Evolutionary conservation across 2,113 vertebrate genomes (phyloP).

Genomic region (Mesitornis unicolor): DNA sequence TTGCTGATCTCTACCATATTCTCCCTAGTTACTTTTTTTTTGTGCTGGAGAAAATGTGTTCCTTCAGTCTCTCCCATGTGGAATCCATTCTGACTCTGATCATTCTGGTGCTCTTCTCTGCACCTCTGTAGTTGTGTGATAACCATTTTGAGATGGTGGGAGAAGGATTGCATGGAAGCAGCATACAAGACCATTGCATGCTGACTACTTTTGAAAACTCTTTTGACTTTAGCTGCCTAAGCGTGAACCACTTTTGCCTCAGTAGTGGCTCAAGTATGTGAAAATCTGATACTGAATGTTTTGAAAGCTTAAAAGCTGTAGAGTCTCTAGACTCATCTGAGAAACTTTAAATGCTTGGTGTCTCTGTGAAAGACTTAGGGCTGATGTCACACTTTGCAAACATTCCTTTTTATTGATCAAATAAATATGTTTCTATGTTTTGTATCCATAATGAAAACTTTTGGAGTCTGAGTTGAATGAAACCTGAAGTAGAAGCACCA

Average conservation of each 20-base stretch:
- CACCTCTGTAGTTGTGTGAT: not conserved
- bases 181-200: fast-evolving
- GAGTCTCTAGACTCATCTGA: not conserved
- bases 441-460: not conserved
- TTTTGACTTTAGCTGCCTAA: not conserved
- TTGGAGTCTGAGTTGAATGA: not conserved
- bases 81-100: not conserved
- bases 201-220: not conserved
- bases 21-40: not conserved
- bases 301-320: not conserved
- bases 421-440: not conserved
- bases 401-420: not conserved
- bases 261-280: not conserved
- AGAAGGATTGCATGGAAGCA: not conserved
- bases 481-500: not conserved
- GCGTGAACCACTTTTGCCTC: not conserved
- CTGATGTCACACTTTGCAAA: not conserved
- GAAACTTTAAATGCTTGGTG: not conserved
- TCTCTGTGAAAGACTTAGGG: not conserved
- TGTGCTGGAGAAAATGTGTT: not conserved
- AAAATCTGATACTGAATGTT: not conserved
- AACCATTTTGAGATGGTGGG: not conserved
- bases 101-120: not conserved
- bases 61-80: fast-evolving
- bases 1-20: not conserved